Evolutionary conservation across 2,113 vertebrate genomes (phyloP).

Genomic region (Procavia capensis): DNA sequence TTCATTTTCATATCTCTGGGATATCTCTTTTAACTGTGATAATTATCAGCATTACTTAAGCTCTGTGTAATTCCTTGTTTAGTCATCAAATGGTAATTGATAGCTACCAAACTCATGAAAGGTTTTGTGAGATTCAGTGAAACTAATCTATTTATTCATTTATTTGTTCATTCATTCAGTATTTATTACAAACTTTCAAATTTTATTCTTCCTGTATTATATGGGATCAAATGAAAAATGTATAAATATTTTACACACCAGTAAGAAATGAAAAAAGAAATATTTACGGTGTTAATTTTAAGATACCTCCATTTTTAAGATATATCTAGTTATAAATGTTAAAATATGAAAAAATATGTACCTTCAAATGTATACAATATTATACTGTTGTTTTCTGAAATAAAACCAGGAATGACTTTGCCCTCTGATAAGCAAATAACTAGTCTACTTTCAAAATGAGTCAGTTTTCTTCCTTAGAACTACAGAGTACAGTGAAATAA

Average conservation of each 20-base stretch:
- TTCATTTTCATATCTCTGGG: neutral
- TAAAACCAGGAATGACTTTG: neutral
- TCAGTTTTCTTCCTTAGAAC: neutral
- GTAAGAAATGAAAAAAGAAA: constrained; percentile 27
- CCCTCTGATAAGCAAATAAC: neutral
- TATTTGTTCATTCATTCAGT: neutral
- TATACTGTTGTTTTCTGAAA: neutral
- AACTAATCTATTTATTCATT: neutral
- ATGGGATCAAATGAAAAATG: neutral
- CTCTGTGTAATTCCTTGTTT: neutral
- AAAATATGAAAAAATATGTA: neutral
- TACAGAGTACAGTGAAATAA: neutral
- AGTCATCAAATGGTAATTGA: neutral
- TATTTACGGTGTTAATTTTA: neutral
- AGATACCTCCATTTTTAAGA: neutral
- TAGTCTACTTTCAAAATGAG: neutral
- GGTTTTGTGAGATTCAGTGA: neutral
- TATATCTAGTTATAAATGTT: neutral
- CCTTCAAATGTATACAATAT: neutral
- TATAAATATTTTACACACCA: neutral
- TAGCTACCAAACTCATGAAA: neutral
- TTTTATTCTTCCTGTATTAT: neutral
- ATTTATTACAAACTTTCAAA: neutral
- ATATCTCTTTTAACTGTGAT: neutral
- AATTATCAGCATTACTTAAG: neutral